These are phyloP conservation scores for Furnarius figulus DNA, from an alignment of 2,113 vertebrate genomes.

Conservation along the genomic window DNA sequence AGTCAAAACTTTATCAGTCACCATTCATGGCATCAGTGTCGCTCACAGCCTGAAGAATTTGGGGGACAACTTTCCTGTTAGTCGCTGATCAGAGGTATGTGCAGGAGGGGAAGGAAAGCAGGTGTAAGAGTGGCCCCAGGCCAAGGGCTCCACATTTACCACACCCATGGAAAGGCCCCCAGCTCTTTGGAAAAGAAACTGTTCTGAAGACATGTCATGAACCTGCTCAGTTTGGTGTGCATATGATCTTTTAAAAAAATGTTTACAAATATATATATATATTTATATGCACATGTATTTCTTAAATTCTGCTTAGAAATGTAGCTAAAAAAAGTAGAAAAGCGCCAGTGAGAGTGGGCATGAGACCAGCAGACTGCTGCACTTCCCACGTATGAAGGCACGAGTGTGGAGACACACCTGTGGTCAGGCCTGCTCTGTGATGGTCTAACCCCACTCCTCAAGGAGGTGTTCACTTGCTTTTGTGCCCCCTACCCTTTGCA, in stretches of 20 bases:
- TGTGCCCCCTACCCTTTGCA: background rate
- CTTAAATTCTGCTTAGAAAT: constrained; percentile 17
- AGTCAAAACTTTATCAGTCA: background rate
- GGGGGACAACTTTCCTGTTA: background rate
- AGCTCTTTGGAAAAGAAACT: background rate
- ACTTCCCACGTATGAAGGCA: constrained; percentile 17
- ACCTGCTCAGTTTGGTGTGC: background rate
- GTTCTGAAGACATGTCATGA: background rate
- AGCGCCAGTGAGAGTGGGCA: background rate
- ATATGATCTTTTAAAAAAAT: background rate
- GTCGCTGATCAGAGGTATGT: background rate
- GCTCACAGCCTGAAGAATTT: background rate
- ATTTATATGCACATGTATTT: background rate
- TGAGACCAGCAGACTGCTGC: background rate
- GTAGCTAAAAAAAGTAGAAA: constrained; percentile 38
- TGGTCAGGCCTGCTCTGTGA: background rate
- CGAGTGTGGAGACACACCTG: background rate
- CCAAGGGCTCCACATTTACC: background rate
- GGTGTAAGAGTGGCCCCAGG: background rate
- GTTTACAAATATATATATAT: constrained; percentile 37
- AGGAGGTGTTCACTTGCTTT: background rate
- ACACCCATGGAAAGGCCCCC: background rate
- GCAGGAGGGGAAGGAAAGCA: background rate
- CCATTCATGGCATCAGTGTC: background rate
- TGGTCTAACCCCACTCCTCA: background rate